Conservation (phyloP, 1,140 invertebrate genomes). For the Lepeophtheirus salmonis region DNA sequence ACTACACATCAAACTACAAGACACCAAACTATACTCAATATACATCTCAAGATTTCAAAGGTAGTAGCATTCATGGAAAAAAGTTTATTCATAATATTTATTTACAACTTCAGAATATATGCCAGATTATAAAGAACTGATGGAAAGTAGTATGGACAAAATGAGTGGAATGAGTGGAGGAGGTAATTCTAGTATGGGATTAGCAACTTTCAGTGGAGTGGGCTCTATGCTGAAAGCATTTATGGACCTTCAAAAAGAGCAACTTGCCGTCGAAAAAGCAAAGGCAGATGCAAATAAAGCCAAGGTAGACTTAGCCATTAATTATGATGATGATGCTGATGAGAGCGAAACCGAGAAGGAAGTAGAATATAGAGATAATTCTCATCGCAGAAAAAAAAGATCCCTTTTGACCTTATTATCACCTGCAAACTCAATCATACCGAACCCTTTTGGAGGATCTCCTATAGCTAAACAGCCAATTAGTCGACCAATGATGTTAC, state of each 20-base stretch:
- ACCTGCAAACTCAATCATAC: too few relatives aligned
- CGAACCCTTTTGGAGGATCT: too few relatives aligned
- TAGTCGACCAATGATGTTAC: too few relatives aligned
- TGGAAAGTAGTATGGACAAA: background rate
- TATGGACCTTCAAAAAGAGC: constrained; percentile 9
- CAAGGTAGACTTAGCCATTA: constrained; percentile 2
- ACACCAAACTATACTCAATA: constrained; percentile 7
- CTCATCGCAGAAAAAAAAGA: too few relatives aligned
- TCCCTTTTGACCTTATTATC: too few relatives aligned
- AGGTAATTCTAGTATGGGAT: background rate
- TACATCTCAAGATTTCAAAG: constrained; percentile 5
- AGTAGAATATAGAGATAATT: too few relatives aligned
- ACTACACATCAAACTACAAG: constrained; percentile 11
- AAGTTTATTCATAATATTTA: too few relatives aligned
- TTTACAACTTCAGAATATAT: background rate
- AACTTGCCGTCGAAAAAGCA: background rate
- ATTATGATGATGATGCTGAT: background rate
- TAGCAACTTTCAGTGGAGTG: too few relatives aligned
- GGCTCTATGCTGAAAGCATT: background rate
- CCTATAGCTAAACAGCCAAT: too few relatives aligned
- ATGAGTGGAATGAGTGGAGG: background rate
- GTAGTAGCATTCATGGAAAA: background rate
- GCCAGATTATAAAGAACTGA: background rate
- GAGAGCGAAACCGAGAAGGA: too few relatives aligned
- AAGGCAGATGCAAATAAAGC: background rate